Conservation (phyloP, 1,140 invertebrate species). For the Drosophila kepulauana region DNA sequence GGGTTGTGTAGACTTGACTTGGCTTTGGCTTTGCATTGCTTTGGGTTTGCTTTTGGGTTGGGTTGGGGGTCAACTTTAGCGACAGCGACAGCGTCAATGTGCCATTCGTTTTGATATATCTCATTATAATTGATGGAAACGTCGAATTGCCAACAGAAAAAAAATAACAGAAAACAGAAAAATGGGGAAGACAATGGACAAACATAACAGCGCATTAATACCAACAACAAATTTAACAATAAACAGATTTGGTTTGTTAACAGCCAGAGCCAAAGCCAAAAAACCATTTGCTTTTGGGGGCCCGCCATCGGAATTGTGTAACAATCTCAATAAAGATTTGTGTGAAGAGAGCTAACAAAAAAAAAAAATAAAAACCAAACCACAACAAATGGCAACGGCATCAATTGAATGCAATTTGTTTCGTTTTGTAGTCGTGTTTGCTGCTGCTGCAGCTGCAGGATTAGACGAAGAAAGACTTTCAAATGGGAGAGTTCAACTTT, state of each 20-base stretch:
- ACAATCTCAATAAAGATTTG: conserved; percentile 49
- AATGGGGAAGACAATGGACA: conserved; percentile 48
- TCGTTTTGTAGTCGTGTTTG: conserved; percentile 43
- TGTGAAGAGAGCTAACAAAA: conserved; percentile 35
- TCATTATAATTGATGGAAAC: conserved; percentile 77
- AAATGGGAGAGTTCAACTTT: conserved; percentile 16
- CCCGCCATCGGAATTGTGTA: conserved; percentile 51
- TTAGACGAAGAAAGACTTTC: conserved; percentile 29
- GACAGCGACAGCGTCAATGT: conserved; percentile 37
- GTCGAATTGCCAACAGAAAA: conserved; percentile 52
- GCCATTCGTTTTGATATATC: conserved; percentile 76
- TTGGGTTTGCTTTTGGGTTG: not conserved
- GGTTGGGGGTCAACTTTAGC: conserved; percentile 35
- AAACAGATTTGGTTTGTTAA: conserved; percentile 75
- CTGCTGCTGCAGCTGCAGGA: conserved; percentile 39
- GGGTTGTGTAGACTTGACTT: conserved; percentile 20
- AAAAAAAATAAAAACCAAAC: conserved; percentile 35
- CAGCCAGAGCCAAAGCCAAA: conserved; percentile 31
- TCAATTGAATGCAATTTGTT: conserved; percentile 64
- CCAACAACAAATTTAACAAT: conserved; percentile 59
- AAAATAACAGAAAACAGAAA: conserved; percentile 16
- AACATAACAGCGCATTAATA: conserved; percentile 38
- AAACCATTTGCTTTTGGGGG: conserved; percentile 63
- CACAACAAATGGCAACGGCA: conserved; percentile 53
- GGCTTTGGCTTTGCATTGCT: no score